phyloP scores from a whole-genome alignment of 2,113 vertebrate species.

The Elgaria multicarinata region DNA sequence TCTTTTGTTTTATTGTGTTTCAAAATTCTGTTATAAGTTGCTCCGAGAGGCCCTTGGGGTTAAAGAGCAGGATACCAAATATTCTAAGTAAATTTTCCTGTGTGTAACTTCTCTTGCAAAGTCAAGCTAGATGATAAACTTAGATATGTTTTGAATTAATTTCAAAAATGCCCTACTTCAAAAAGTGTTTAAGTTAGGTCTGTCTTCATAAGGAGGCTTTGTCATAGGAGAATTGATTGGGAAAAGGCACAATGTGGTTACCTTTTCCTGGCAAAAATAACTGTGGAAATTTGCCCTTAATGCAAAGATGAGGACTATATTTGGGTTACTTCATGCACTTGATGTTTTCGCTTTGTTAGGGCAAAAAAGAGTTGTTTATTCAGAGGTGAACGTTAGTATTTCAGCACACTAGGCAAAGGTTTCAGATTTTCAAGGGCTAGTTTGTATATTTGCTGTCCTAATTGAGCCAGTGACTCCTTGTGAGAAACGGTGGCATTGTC shows the following conservation, averaged over 20 bases:
- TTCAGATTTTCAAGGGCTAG: constrained; percentile 47
- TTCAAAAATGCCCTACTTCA: neutral
- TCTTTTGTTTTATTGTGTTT: neutral
- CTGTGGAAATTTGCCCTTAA: neutral
- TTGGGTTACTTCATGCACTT: constrained; percentile 26
- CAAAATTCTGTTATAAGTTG: neutral
- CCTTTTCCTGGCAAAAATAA: neutral
- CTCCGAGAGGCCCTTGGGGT: neutral
- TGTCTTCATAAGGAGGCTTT: neutral
- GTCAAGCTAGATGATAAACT: neutral
- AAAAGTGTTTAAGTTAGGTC: neutral
- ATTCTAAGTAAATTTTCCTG: neutral
- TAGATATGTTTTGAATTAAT: neutral
- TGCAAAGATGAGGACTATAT: constrained; percentile 14
- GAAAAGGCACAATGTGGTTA: neutral
- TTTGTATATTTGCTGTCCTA: neutral
- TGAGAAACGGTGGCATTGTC: neutral
- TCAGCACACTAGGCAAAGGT: constrained; percentile 59
- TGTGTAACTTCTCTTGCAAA: neutral
- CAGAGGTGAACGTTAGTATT: constrained; percentile 53
- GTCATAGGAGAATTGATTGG: neutral
- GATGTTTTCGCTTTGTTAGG: constrained; percentile 22
- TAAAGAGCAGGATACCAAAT: neutral
- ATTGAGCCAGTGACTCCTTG: neutral
- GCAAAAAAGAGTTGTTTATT: constrained; percentile 57